A percentile compares a stretch with the other conserved stretches of the same genome.
These are phyloP conservation scores for Caretta caretta DNA, from an alignment of 2,113 vertebrate species.

Conservation along the genomic window DNA sequence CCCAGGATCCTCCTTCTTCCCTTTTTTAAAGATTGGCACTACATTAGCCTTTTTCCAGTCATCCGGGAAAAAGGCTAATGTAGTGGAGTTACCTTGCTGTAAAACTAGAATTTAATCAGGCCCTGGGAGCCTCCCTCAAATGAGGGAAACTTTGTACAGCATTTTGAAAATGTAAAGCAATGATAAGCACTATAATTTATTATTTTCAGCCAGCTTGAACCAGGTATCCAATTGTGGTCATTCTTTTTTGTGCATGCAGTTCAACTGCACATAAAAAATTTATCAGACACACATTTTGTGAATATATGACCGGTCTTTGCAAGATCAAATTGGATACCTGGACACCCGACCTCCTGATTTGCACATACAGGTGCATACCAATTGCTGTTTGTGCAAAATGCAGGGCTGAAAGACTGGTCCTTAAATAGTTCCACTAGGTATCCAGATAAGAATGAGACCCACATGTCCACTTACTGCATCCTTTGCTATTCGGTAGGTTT, in stretches of 20 bases:
- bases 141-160: neutral
- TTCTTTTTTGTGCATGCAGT: constrained; percentile 1
- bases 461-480: constrained; percentile 56
- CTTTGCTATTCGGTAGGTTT: constrained; percentile 59
- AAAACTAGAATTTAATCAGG: neutral
- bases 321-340: neutral
- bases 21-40: too few species aligned
- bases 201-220: neutral
- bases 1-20: too few species aligned
- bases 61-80: too few species aligned
- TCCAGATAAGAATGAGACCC: constrained; percentile 48
- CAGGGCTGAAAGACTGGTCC: constrained; percentile 61
- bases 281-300: constrained; percentile 46
- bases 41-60: too few species aligned
- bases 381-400: constrained; percentile 49
- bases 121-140: neutral
- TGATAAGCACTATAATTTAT: fast-evolving
- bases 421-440: constrained; percentile 43
- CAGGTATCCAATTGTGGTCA: neutral
- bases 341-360: neutral
- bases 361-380: constrained; percentile 60
- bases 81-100: neutral
- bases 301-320: constrained; percentile 24
- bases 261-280: neutral
- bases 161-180: neutral